Evolutionary conservation across 2,888 invertebrate species (phyloP).

Genomic region (Camptogramma bilineatum): DNA sequence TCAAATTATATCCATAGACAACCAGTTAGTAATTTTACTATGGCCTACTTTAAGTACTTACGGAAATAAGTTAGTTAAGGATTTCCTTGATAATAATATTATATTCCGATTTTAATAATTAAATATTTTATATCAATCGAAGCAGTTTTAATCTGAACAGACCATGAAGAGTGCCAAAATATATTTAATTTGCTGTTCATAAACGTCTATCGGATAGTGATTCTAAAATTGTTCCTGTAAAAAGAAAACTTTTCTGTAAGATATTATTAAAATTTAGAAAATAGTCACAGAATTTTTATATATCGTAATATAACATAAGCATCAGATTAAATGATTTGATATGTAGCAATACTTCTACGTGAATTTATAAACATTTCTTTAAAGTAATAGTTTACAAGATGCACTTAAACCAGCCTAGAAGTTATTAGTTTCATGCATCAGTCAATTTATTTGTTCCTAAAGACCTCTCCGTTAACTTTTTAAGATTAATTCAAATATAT

Average conservation of each 20-base stretch:
- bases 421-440: background rate
- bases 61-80: conserved; percentile 20
- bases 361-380: background rate
- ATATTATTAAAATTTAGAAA: conserved; percentile 13
- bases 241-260: conserved; percentile 34
- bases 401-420: no score
- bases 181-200: conserved; percentile 26
- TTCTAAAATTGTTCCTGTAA: conserved; percentile 41
- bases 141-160: conserved; percentile 28
- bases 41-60: conserved; percentile 46
- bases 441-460: background rate
- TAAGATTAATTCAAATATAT: background rate
- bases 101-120: conserved; percentile 29
- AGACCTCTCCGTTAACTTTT: background rate
- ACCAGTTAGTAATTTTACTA: conserved; percentile 4
- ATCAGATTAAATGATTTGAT: background rate
- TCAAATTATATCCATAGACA: conserved; percentile 29
- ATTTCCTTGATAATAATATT: conserved; percentile 15
- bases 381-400: no score
- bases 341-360: background rate
- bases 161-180: conserved; percentile 41
- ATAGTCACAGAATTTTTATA: conserved; percentile 5
- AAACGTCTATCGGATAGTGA: conserved; percentile 23
- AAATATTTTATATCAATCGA: conserved; percentile 34
- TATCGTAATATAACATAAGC: conserved; percentile 2